Base-by-base conservation (phyloP, 1,140 invertebrate genomes). In the Carposina sasakii region DNA sequence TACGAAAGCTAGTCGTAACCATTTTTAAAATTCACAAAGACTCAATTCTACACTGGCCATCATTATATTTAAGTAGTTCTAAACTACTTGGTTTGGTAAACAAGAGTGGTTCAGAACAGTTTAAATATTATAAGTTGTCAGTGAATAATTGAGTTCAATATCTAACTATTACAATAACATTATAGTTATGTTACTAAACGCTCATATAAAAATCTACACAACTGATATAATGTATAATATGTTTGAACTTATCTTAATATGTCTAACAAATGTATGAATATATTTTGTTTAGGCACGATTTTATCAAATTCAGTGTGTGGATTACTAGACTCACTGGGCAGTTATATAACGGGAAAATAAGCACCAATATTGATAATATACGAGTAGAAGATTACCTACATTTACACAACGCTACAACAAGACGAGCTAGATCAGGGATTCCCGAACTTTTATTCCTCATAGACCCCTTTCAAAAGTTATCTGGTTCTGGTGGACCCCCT, bases 181-280 rank as follows among this genome's bases (percentile, higher is more conserved):
- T 58, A 39, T 50, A 52, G 71, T 70, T 61, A 64, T 67, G 67
- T n/a, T n/a, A n/a, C n/a, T n/a, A 68, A 75, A 76, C 65, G 58
- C 60, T 70, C 53, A 71, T 71, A 71, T 71, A 71, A 79, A 71
- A 81, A 81, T 76, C 69, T 76, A 79, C 67, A 62, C 63, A 73
- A 71, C 66, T 60, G 47, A 66, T 59, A 57, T 44, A 56, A 60
- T 56, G 40, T 63, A 60, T 45, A 55, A 33, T 34, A 26, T 50
- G 16, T 48, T 50, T 6, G 22, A 60, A 63, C 59, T 59, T 66
- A 62, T 61, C 57, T 66, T 67, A 60, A 36, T 58, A 49, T 39
- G 36, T 68, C 60, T 71, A 76, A 71, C 65, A 65, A 71, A 70
- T 75, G 65, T 77, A 68, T 72, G 64, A 71, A 73, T 72, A 72